Base-by-base conservation (phyloP, 2,888 invertebrate species). In the Eupithecia abbreviata region DNA sequence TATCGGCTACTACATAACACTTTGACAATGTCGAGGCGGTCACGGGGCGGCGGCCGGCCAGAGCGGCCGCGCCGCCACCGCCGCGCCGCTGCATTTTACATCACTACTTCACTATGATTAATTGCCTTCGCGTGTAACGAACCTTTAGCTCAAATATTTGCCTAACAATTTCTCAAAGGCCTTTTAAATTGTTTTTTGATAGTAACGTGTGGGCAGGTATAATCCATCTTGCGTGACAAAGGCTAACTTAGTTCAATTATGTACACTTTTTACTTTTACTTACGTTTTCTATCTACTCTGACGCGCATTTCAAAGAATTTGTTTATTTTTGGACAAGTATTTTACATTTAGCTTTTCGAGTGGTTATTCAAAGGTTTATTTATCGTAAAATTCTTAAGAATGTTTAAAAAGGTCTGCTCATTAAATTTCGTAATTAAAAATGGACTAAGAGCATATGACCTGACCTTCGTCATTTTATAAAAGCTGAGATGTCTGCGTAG, bases 71-170 rank as follows among this genome's bases (percentile, higher is more conserved):
- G 55, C 51, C 51, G 55, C 18, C 55, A 7, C 55, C 55, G 18
- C 58, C 18, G 10, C 73, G 73, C 78, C 80, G 80, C 79, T 82
- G 79, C 79, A 83, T 83, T 81, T 83, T 80, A 80, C 79, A 81
- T 79, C 79, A 69, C 78, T 75, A 77, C 74, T 79, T 79, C 78
- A 79, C 80, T 80, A 85, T 87, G 87, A 89, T 89, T 88, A 88
- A 90, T 90, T 83, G 77, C 84, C 79, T 75, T 82, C 80, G 82
- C 84, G 83, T 85, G 85, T 80, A 84, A 82, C 81, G 79, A 84
- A 77, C 83, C 77, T 80, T 81, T 74, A 79, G 84, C 78, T 81
- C 81, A 85, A 87, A 88, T 87, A 87, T 87, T 86, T 78, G 82
- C 82, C 79, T 78, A 85, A 79, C 85, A 85, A 85, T 86, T 85